These are phyloP conservation scores for Geothlypis trichas DNA, from an alignment of 2,113 vertebrate genomes.

Conservation along the genomic window DNA sequence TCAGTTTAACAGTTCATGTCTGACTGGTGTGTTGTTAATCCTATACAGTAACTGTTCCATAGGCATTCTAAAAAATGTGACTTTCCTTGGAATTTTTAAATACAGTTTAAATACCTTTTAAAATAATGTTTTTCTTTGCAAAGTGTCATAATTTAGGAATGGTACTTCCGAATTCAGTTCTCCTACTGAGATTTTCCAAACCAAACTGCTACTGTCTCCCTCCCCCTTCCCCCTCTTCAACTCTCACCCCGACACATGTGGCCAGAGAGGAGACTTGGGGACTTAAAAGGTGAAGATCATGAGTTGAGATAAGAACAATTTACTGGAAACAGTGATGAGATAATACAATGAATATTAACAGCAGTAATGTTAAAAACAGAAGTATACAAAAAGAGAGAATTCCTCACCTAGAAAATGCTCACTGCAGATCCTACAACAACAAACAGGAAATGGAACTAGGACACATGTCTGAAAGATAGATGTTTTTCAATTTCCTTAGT, in stretches of 20 bases:
- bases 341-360: neutral
- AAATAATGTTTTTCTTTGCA: neutral
- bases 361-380: neutral
- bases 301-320: neutral
- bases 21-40: neutral
- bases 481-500: neutral
- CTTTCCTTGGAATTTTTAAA: neutral
- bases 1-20: neutral
- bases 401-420: neutral
- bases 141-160: neutral
- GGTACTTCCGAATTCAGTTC: neutral
- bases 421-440: neutral
- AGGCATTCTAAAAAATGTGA: neutral
- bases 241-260: accelerated
- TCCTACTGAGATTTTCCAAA: neutral
- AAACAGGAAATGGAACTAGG: neutral
- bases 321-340: neutral
- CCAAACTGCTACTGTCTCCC: neutral
- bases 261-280: neutral
- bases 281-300: neutral
- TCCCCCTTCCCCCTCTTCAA: neutral
- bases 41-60: neutral
- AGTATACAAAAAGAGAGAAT: neutral
- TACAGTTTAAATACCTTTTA: neutral
- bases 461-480: neutral